Conservation (phyloP, 2,113 vertebrate genomes). For the Stomatorhinus ivindoensis region DNA sequence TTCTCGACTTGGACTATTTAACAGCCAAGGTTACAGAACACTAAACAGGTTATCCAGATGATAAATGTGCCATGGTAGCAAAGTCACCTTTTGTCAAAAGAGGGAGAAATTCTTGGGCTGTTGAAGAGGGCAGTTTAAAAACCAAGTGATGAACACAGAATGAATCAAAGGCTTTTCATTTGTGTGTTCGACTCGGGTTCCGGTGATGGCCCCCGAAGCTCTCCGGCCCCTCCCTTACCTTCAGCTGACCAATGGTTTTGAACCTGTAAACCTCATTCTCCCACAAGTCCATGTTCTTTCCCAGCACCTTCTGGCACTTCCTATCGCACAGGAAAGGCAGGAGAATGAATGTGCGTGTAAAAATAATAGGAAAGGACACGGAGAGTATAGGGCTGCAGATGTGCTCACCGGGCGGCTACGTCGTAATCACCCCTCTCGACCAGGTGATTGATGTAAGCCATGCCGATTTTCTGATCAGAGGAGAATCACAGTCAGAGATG, state of each 20-base stretch:
- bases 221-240: conserved; percentile 60
- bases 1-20: neutral
- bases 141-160: neutral
- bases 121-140: neutral
- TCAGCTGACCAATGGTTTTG: conserved; percentile 93
- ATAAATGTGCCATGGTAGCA: neutral
- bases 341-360: neutral
- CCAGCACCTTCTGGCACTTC: conserved; percentile 96
- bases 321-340: conserved; percentile 50
- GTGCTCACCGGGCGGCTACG: conserved; percentile 74
- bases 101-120: neutral
- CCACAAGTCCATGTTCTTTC: conserved; percentile 97
- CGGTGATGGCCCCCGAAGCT: neutral
- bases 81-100: neutral
- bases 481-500: neutral
- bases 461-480: conserved; percentile 77
- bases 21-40: neutral
- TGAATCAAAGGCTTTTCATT: neutral
- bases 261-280: conserved; percentile 97
- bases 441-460: conserved; percentile 88
- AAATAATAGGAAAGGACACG: neutral
- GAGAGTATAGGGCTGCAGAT: neutral
- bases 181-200: neutral
- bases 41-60: neutral
- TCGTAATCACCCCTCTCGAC: conserved; percentile 84